phyloP scores from a whole-genome alignment of 2,888 invertebrate species.

The Thymelicus acteon region DNA sequence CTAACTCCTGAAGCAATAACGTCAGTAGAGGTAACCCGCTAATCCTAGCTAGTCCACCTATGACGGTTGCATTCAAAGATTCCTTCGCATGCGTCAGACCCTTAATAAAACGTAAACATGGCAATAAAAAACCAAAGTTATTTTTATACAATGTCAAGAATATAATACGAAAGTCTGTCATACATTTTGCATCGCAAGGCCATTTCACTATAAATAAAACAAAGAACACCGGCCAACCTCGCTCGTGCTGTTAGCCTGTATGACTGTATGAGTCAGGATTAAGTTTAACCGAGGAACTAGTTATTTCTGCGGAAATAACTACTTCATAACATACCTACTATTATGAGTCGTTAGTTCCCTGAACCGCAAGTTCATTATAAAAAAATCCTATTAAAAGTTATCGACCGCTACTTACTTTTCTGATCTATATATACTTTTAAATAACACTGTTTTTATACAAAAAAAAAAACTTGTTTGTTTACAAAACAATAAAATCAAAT shows the following conservation, averaged over 20 bases:
- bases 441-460: too few relatives aligned
- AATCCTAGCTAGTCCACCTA: neutral
- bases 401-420: neutral
- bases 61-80: neutral
- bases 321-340: slow-evolving; percentile 36
- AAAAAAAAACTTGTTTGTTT: too few relatives aligned
- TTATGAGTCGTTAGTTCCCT: slow-evolving; percentile 47
- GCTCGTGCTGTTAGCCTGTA: slow-evolving; percentile 33
- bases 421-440: too few relatives aligned
- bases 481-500: too few relatives aligned
- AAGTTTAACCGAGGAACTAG: slow-evolving; percentile 42
- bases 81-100: slow-evolving; percentile 10
- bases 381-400: neutral
- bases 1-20: too few relatives aligned
- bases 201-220: slow-evolving; percentile 47
- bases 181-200: slow-evolving; percentile 39
- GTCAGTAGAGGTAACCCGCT: neutral
- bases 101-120: slow-evolving; percentile 10
- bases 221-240: slow-evolving; percentile 41
- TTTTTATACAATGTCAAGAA: slow-evolving; percentile 28
- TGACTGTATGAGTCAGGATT: slow-evolving; percentile 48
- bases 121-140: slow-evolving; percentile 28
- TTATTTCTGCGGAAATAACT: slow-evolving; percentile 31
- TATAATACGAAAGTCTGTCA: slow-evolving; percentile 34
- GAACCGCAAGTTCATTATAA: slow-evolving; percentile 34